Evolutionary conservation across 2,888 invertebrate genomes (phyloP).

Genomic region (Syrphus vitripennis): DNA sequence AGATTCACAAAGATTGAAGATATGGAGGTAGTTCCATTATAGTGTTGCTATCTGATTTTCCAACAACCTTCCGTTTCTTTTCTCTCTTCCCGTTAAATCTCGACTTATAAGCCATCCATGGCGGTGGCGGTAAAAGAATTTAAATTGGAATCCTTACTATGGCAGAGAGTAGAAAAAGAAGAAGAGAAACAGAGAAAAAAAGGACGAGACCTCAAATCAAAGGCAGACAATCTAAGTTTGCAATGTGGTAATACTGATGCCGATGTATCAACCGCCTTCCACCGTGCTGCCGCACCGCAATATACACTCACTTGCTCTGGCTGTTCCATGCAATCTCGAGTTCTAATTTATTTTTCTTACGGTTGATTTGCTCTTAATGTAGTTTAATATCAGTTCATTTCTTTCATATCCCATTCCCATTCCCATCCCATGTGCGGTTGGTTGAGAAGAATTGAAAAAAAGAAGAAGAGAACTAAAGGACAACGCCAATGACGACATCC

Average conservation of each 20-base stretch:
- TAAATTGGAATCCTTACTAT: constrained; percentile 55
- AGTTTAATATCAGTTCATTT: constrained; percentile 69
- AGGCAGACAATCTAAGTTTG: constrained; percentile 60
- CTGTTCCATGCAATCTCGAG: constrained; percentile 43
- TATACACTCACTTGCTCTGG: not conserved
- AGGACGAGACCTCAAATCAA: constrained; percentile 35
- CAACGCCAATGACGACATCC: constrained; percentile 6
- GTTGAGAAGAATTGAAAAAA: not conserved
- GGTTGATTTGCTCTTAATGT: constrained; percentile 69
- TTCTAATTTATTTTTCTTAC: constrained; percentile 69
- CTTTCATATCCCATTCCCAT: constrained; percentile 51
- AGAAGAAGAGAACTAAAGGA: not conserved
- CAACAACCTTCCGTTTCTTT: not conserved
- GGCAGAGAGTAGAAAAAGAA: not conserved
- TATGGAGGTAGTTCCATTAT: constrained; percentile 44
- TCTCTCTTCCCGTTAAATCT: not conserved
- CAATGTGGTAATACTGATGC: constrained; percentile 2
- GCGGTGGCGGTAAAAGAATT: constrained; percentile 19
- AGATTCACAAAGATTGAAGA: not conserved
- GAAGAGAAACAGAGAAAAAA: not conserved
- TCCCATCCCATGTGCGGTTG: constrained; percentile 24
- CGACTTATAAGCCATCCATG: not conserved
- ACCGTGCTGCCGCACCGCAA: constrained; percentile 1
- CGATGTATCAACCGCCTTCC: not conserved
- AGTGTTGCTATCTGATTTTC: constrained; percentile 48